phyloP scores from a whole-genome alignment of 2,888 invertebrate species.

The Argynnis bischoffii region DNA sequence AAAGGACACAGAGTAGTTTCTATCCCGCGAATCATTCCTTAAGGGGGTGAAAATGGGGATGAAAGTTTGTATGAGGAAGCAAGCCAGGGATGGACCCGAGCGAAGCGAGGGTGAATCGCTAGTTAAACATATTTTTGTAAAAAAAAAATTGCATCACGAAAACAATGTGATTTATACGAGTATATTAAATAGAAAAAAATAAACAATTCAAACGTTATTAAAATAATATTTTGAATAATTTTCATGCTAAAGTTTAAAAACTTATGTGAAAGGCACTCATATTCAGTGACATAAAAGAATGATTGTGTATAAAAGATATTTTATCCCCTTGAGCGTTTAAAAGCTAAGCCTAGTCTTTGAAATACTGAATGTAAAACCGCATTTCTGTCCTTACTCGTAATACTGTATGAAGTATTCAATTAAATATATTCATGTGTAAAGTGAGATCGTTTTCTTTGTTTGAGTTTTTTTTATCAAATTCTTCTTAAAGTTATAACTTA shows the following conservation, averaged over 20 bases:
- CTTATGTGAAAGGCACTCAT: constrained; percentile 20
- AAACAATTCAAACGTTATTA: not conserved
- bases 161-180: not conserved
- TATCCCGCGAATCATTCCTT: too few relatives aligned
- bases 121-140: too few relatives aligned
- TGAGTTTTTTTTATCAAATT: not conserved
- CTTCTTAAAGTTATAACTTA: not conserved
- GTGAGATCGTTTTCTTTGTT: constrained; percentile 1
- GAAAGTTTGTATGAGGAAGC: too few relatives aligned
- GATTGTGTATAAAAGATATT: constrained; percentile 33
- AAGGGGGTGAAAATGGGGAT: too few relatives aligned
- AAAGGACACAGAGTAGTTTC: too few relatives aligned
- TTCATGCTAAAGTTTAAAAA: constrained; percentile 6
- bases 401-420: constrained; percentile 30
- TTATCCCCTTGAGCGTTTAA: constrained; percentile 31
- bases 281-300: constrained; percentile 28
- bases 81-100: too few relatives aligned
- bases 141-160: too few relatives aligned
- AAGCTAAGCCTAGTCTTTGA: constrained; percentile 35
- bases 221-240: constrained; percentile 2
- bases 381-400: constrained; percentile 20
- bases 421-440: constrained; percentile 21
- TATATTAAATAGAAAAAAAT: not conserved
- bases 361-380: constrained; percentile 27
- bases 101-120: too few relatives aligned